These are phyloP conservation scores for Limnothrissa miodon DNA, from an alignment of 2,113 vertebrate species.

Conservation along the genomic window DNA sequence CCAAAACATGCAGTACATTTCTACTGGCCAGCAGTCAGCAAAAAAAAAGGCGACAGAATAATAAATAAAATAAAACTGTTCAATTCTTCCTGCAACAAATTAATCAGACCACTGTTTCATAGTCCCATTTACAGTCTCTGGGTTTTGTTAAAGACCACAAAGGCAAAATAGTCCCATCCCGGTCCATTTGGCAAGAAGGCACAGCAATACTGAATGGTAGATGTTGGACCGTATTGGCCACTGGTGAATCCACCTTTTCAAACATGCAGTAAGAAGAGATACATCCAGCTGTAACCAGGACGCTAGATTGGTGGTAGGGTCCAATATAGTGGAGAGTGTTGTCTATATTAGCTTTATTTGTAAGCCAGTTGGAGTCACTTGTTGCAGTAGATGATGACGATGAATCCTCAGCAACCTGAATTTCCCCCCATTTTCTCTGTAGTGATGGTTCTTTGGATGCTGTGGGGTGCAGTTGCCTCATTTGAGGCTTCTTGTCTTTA, in stretches of 20 bases:
- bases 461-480: not conserved
- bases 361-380: not conserved
- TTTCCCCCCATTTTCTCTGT: not conserved
- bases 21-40: not conserved
- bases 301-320: not conserved
- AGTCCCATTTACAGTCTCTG: not conserved
- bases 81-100: not conserved
- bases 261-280: slow-evolving; percentile 7
- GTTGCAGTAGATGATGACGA: not conserved
- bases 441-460: not conserved
- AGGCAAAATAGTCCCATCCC: not conserved
- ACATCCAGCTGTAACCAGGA: not conserved
- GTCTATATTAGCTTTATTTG: not conserved
- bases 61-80: not conserved
- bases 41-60: not conserved
- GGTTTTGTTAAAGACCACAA: not conserved
- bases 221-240: not conserved
- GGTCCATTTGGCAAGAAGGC: not conserved
- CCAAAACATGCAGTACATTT: not conserved
- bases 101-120: not conserved
- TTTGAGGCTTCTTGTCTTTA: not conserved
- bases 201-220: not conserved
- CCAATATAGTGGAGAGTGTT: not conserved
- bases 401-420: not conserved
- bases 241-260: not conserved